Base-by-base conservation (phyloP, 2,113 vertebrate genomes). In the Paraplagusia blochii region DNA sequence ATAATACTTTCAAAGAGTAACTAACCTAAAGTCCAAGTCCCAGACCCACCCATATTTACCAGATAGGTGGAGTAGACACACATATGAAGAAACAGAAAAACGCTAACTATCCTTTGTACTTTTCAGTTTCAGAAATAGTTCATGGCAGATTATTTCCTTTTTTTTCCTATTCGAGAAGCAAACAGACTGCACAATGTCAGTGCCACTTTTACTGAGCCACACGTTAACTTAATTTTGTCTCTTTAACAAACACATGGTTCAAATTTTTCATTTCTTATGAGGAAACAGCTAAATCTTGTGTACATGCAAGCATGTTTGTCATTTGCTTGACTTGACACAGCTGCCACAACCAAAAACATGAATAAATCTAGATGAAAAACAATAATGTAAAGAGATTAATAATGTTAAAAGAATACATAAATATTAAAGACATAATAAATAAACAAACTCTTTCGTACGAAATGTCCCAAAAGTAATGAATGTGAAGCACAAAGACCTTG, bases 301-400 rank as follows among this genome's bases (percentile, higher is more conserved):
- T 38, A 16, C 5, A 7, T 44, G 19, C 12, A 29, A 29, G 22
- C 22, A 29, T 29, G 6, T 7, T 36, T 44, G 11, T 56, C 48
- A 44, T 70, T 69, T 62, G 44, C 29, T 58, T 74, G 52, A 46
- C 40, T 50, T 11, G 5, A 35, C 55, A 53, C 69, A 75, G 66
- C 72, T 73, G 56, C 63, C 46, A 61, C 48, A 61, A 62, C 46
- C 68, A 75, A 46, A 81, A 69, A 56, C 60, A 52, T 69, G 14
- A 45, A 72, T 63, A 53, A 50, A 43, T 66, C 42, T 45, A 43
- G 5, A 42, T 29, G 16, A 8, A 39, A 38, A 8, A 45, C 16
- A 51, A 63, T 53, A 38, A 15, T 15, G 51, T 10, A 14, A 36
- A 42, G 17, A 46, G 33, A 19, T n/a, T n/a, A n/a, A n/a, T n/a